These are phyloP conservation scores for Eurytoma adleriae DNA, from an alignment of 2,888 invertebrate species.

Conservation along the genomic window DNA sequence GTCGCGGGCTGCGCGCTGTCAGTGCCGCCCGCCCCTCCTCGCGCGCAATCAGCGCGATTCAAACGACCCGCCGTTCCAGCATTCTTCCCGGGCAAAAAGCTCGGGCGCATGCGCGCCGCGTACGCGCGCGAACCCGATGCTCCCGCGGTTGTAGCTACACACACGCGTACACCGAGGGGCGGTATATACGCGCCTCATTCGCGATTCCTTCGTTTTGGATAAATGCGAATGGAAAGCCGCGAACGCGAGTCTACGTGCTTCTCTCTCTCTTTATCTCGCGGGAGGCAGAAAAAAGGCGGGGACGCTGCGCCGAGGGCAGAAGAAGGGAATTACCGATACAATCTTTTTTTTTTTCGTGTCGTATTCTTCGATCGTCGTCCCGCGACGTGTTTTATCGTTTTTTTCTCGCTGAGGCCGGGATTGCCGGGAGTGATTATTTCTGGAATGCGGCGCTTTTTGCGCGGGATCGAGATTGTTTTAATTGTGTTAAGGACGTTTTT, in stretches of 20 bases:
- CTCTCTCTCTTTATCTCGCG: conserved; percentile 8
- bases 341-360: conserved; percentile 15
- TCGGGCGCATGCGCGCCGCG: conserved; percentile 69
- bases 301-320: conserved; percentile 1
- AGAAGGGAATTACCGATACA: conserved; percentile 43
- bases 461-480: conserved; percentile 50
- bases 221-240: conserved; percentile 8
- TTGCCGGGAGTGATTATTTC: conserved; percentile 50
- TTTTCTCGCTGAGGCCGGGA: background rate
- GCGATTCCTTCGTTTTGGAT: conserved; percentile 48
- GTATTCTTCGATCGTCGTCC: background rate
- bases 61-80: conserved; percentile 73
- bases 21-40: background rate
- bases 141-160: conserved; percentile 62
- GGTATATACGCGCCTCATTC: conserved; percentile 23
- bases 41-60: conserved; percentile 70
- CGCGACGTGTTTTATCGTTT: conserved; percentile 14
- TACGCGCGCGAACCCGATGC: conserved; percentile 60
- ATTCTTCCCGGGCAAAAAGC: conserved; percentile 72
- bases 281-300: conserved; percentile 18
- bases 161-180: conserved; percentile 51
- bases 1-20: background rate
- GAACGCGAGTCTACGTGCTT: background rate
- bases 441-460: conserved; percentile 50
- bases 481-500: conserved; percentile 56